Base-by-base conservation (phyloP, 2,797 vertebrate genomes). In the Pelobates cultripes region DNA sequence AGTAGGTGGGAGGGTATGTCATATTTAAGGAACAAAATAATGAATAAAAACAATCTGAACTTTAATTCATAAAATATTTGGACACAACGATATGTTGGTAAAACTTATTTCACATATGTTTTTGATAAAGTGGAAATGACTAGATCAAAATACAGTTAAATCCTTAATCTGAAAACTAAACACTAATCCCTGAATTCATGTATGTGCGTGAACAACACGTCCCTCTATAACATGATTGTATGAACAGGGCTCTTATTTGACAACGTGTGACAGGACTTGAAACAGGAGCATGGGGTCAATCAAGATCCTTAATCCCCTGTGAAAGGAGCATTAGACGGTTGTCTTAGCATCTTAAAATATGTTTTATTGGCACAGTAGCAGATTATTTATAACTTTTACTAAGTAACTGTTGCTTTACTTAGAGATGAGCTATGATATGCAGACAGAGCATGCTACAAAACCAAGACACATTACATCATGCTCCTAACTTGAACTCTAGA, bases 311-410 rank as follows among this genome's bases (percentile, higher is more conserved):
- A 72, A 82, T 77, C 68, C 43, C 8, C 40, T 75, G 40, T 70
- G 41, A 77, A 77, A 55, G 44, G 28, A 70, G 67, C 7, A 70
- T 77, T 72, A 70, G 43, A 74, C 7, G 41, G 12, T 55, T 57
- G 66, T 61, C 42, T 45, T 75, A 57, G 13, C 64, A 69, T 44
- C 73, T 75, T 75, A 71, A 82, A 82, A 77, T 77, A 81, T 66
- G 61, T 82, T 82, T 77, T 57, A 82, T 76, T 64, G 57, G 70
- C 68, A 66, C 74, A 72, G 28, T 64, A 66, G 68, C 67, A 81
- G 70, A 15, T 43, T 82, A 82, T 82, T 77, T 82, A 71, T 82
- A 77, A 72, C 68, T 82, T 82, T 77, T 67, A 77, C 69, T 77
- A 67, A 82, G 80, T 76, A 76, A 76, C 73, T 77, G 60, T 60